Conservation (phyloP, 2,113 vertebrate genomes). For the Ancistrus triradiatus region DNA sequence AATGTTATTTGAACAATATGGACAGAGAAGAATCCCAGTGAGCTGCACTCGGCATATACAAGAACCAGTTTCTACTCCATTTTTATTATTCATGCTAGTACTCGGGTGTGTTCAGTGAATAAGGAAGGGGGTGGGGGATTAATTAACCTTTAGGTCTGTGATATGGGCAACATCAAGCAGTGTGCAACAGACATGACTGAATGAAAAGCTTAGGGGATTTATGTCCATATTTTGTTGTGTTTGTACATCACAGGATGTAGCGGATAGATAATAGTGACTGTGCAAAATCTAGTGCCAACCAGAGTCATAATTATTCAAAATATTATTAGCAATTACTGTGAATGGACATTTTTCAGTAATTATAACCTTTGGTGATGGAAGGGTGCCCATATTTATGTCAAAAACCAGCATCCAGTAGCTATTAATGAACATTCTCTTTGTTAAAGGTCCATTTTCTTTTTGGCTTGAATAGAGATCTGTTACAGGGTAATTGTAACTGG, state of each 20-base stretch:
- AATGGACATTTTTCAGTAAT: background rate
- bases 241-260: conserved; percentile 3
- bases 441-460: background rate
- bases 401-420: background rate
- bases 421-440: background rate
- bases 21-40: background rate
- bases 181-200: conserved; percentile 50
- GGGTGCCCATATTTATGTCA: background rate
- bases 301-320: background rate
- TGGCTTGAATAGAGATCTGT: background rate
- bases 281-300: conserved; percentile 8
- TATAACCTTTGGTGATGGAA: background rate
- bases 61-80: background rate
- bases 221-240: conserved; percentile 14
- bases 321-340: background rate
- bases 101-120: conserved; percentile 47
- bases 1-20: background rate
- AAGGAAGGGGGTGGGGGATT: conserved; percentile 55
- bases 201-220: conserved; percentile 35
- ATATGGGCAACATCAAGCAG: conserved; percentile 50
- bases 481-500: background rate
- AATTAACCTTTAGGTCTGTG: conserved; percentile 66
- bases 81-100: conserved; percentile 40
- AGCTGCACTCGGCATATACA: background rate
- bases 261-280: background rate